These are phyloP conservation scores for Hylyphantes graminicola DNA, from an alignment of 1,140 invertebrate species.

Conservation along the genomic window DNA sequence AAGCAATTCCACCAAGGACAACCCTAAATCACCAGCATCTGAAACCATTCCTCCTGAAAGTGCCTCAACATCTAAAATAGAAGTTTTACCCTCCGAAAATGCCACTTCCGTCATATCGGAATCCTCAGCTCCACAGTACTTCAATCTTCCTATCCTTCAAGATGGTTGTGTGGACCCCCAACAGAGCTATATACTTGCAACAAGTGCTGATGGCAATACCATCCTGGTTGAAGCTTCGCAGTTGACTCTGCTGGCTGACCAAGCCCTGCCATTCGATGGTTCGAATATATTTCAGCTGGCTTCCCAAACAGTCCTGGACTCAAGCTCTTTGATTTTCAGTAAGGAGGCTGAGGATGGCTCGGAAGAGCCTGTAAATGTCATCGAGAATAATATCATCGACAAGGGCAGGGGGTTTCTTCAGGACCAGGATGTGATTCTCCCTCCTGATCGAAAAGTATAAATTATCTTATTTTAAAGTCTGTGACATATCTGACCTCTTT, in stretches of 20 bases:
- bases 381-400: conserved; percentile 8
- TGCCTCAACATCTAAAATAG: conserved; percentile 19
- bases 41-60: conserved; percentile 11
- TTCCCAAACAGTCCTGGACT: conserved; percentile 18
- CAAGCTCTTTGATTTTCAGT: not conserved
- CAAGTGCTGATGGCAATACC: conserved; percentile 54
- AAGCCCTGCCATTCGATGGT: conserved; percentile 50
- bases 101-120: conserved; percentile 17
- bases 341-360: conserved; percentile 14
- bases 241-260: conserved; percentile 36
- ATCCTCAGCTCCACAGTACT: conserved; percentile 25
- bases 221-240: conserved; percentile 56
- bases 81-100: conserved; percentile 33
- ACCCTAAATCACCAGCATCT: not conserved
- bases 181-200: conserved; percentile 53
- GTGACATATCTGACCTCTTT: not conserved
- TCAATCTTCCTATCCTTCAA: conserved; percentile 43
- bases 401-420: not conserved
- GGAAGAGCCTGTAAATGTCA: not conserved
- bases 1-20: not conserved
- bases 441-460: conserved; percentile 46
- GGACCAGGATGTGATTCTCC: conserved; percentile 47
- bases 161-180: conserved; percentile 32
- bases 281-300: conserved; percentile 41
- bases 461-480: not conserved